A percentile compares a stretch with the other conserved stretches of the same genome.
phyloP scores from a whole-genome alignment of 2,797 vertebrate genomes.

The Phrynocephalus forsythii region DNA sequence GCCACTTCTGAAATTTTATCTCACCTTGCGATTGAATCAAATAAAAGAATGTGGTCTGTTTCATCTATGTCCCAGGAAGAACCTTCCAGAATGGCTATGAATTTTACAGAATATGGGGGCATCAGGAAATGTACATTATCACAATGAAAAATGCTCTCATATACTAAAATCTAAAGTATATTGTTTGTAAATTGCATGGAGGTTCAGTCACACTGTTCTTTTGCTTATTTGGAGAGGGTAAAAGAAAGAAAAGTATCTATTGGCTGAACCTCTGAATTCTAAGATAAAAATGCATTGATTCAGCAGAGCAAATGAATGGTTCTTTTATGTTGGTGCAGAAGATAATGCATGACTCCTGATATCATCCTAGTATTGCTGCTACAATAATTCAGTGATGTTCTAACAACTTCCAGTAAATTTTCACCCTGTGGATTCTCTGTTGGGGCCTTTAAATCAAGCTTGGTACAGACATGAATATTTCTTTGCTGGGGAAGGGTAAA shows the following conservation, averaged over 20 bases:
- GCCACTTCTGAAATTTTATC: too few species aligned
- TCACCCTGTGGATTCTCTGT: conserved; percentile 50
- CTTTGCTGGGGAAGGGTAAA: conserved; percentile 48
- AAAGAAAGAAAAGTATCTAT: conserved; percentile 26
- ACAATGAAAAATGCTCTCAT: conserved; percentile 34
- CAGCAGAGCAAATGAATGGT: conserved; percentile 40
- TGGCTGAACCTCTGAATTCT: conserved; percentile 64
- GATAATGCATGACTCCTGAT: conserved; percentile 49
- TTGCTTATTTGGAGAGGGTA: neutral
- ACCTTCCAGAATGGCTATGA: conserved; percentile 40
- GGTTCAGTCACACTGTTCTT: conserved; percentile 28
- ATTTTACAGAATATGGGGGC: conserved; percentile 29
- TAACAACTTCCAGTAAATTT: conserved; percentile 69
- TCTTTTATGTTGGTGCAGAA: conserved; percentile 32
- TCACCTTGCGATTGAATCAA: too few species aligned
- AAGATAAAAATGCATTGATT: conserved; percentile 58
- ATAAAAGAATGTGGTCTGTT: neutral
- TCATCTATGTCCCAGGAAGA: neutral
- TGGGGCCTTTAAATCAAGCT: conserved; percentile 64
- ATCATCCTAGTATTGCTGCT: conserved; percentile 53
- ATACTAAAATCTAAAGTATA: conserved; percentile 19
- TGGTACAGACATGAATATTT: conserved; percentile 54
- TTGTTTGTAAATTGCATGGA: conserved; percentile 46
- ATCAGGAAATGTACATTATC: conserved; percentile 27
- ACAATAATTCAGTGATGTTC: conserved; percentile 47